Evolutionary conservation across 2,888 invertebrate genomes (phyloP).

Genomic region (Dysmachus trigonus): DNA sequence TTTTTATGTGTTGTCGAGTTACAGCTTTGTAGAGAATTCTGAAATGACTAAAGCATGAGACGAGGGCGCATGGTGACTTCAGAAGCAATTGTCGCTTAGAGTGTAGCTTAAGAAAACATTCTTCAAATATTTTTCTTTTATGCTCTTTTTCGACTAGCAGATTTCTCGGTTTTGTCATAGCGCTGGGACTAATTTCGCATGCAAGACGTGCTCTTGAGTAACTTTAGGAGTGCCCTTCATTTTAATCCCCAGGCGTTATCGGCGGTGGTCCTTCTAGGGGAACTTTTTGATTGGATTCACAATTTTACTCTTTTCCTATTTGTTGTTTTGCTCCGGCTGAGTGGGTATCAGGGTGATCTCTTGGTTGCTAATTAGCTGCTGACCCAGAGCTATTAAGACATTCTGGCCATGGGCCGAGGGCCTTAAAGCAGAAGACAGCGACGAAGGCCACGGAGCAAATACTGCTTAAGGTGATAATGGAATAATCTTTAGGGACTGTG

Average conservation of each 20-base stretch:
- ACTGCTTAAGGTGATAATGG: background rate
- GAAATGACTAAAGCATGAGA: background rate
- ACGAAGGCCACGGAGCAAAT: background rate
- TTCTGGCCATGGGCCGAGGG: background rate
- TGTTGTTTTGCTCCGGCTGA: background rate
- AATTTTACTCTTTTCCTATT: conserved; percentile 5
- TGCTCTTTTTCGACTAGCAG: no score
- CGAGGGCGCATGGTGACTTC: background rate
- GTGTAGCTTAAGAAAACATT: background rate
- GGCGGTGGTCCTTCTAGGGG: background rate
- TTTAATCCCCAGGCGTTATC: conserved; percentile 14
- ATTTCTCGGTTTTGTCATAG: no score
- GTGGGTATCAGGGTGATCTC: background rate
- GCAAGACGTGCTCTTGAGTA: background rate
- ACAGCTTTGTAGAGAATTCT: background rate
- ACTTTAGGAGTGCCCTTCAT: conserved; percentile 12
- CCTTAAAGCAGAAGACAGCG: background rate
- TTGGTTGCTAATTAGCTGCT: conserved; percentile 2
- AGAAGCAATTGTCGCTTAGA: background rate
- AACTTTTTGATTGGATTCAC: conserved; percentile 1
- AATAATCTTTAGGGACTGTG: background rate
- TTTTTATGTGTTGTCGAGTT: background rate
- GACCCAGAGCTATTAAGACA: background rate
- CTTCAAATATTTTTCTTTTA: background rate
- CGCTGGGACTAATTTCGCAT: background rate